Evolutionary conservation across 2,888 invertebrate genomes (phyloP), one percentile per base, ranked within the genome.

Genomic region (Drosophila formosana): DNA sequence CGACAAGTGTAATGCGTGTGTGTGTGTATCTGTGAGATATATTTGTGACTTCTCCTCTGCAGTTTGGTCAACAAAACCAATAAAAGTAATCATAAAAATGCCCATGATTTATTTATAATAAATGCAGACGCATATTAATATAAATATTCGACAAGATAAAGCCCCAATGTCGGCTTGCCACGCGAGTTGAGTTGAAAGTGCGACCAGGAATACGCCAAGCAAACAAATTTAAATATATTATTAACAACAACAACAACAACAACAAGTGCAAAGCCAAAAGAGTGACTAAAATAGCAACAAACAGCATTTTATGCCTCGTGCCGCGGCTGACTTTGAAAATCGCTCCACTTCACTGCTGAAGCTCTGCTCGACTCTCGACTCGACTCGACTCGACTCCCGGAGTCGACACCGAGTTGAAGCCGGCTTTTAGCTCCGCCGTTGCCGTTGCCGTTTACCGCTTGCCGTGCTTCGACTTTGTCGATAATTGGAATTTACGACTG

Each of bases 401-500:
- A n/a, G 37, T 5, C 37, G 37, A 37, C 39, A 2, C 39, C 39
- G 39, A 13, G 65, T 57, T 55, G 64, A 52, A 62, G 72, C 66
- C 83, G 78, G 75, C 75, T 75, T 64, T 47, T 57, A 30, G 49
- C 47, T 46, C 5, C n/a, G n/a, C 41, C 23, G 34, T 37, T n/a
- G n/a, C n/a, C 3, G 37, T 37, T 18, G 39, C 41, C 7, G 56
- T 45, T 46, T 56, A 46, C 47, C 61, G 65, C 32, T 58, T 72
- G 77, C 83, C 80, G 83, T 83, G 85, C 78, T 72, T 71, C 72
- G 82, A 88, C 86, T 78, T 86, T 68, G 88, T 86, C 85, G 85
- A 86, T 86, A 86, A 86, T 86, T 86, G 85, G 85, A 86, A 88
- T 86, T 86, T 88, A 86, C 85, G 85, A 88, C 88, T 86, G 82